These are phyloP conservation scores for Parapsyche elsis DNA, from an alignment of 1,140 invertebrate species.

Conservation along the genomic window DNA sequence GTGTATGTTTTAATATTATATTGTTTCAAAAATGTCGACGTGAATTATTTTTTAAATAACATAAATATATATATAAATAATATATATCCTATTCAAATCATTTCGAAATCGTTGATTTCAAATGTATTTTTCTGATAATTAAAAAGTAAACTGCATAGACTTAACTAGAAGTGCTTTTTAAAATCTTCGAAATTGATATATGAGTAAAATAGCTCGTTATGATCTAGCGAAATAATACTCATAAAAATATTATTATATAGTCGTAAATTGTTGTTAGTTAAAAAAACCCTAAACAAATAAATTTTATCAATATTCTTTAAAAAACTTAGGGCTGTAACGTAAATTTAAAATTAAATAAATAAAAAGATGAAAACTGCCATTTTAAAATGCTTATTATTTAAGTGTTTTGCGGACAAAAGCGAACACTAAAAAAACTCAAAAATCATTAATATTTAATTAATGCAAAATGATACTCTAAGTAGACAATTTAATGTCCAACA, in stretches of 20 bases:
- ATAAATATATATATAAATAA: neutral
- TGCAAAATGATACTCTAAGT: slow-evolving; percentile 50
- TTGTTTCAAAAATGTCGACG: too few relatives aligned
- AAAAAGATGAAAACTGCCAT: slow-evolving; percentile 48
- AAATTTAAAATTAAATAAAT: neutral
- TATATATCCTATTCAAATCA: neutral
- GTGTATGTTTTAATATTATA: too few relatives aligned
- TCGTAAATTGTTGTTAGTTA: slow-evolving; percentile 52
- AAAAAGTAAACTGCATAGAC: slow-evolving; percentile 47
- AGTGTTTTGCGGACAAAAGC: slow-evolving; percentile 39
- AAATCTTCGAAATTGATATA: slow-evolving; percentile 29
- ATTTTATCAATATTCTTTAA: slow-evolving; percentile 33
- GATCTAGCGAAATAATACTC: slow-evolving; percentile 31
- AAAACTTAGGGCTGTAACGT: slow-evolving; percentile 18
- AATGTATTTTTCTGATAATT: neutral
- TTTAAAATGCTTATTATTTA: slow-evolving; percentile 53
- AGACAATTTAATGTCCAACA: slow-evolving; percentile 54
- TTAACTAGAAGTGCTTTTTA: slow-evolving; percentile 50
- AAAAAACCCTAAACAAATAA: slow-evolving; percentile 36
- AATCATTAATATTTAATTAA: slow-evolving; percentile 40
- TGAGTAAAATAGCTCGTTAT: slow-evolving; percentile 24
- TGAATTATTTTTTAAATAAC: neutral
- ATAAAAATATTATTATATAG: slow-evolving; percentile 32
- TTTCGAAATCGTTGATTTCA: neutral
- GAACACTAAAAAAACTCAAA: slow-evolving; percentile 46